Evolutionary conservation across 2,888 invertebrate species (phyloP), one percentile per base, ranked within the genome.

Genomic region (Perithous albicinctus): DNA sequence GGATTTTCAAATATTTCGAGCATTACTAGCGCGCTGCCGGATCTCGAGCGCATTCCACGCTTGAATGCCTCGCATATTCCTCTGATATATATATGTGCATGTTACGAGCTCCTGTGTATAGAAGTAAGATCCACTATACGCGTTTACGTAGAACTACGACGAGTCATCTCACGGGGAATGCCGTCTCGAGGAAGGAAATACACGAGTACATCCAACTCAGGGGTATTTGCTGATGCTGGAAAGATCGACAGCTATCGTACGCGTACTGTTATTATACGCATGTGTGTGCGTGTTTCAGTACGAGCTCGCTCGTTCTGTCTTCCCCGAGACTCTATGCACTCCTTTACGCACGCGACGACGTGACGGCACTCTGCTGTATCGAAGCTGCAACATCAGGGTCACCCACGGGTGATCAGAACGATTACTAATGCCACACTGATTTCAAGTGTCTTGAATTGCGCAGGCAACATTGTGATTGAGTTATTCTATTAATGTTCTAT

Each of bases 161-260:
- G 83, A 87, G 88, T 90, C 89, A 88, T 87, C 86, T 80, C 84
- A 54, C 82, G 84, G 83, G 86, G 90, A 89, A 89, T 90, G 87
- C 84, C 84, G 83, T 74, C 59, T 56, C 83, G 79, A 87, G 87
- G 88, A 89, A 88, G 88, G 87, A 88, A 89, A 87, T 78, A 77
- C 85, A 63, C 74, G 72, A 63, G 54, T 56, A 77, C 74, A 70
- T 69, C 78, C 64, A 54, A 66, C 41, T 6, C 38, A 32, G 61
- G 23, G 23, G 48, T 59, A 73, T 74, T 61, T 61, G 32, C 35
- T 23, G 72, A 73, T 72, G 64, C 66, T 41, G 56, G 54, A 61
- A 69, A 51, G 67, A 67, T 61, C 64, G 72, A 29, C n/a, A n/a
- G 64, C 70, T 75, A 73, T 59, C 72, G 73, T 51, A 29, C n/a